phyloP scores from a whole-genome alignment of 2,888 invertebrate genomes.

The Xiphydria camelus region DNA sequence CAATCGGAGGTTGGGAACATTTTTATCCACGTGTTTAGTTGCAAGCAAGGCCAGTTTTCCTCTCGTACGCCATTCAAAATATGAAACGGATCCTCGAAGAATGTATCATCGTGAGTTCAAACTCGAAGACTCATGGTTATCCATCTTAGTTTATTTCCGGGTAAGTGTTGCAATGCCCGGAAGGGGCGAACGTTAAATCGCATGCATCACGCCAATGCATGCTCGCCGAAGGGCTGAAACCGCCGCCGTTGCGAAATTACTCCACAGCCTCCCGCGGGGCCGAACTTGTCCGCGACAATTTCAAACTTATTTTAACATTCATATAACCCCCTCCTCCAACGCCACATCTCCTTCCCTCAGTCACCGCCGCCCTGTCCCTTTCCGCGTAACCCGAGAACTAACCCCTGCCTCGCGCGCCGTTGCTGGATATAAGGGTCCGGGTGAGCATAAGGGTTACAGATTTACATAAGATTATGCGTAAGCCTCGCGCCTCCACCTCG shows the following conservation, averaged over 20 bases:
- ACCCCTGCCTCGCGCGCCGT: constrained; percentile 21
- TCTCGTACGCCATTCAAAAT: no score
- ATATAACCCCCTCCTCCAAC: constrained; percentile 51
- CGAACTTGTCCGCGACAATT: constrained; percentile 58
- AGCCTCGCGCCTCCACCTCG: constrained; percentile 24
- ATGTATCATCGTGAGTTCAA: no score
- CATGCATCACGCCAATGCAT: constrained; percentile 4
- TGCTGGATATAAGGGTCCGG: constrained; percentile 31
- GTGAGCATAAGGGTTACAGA: constrained; percentile 47
- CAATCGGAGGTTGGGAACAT: no score
- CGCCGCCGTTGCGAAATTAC: constrained; percentile 55
- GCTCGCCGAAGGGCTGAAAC: constrained; percentile 52
- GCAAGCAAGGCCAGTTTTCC: no score
- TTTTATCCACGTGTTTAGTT: no score
- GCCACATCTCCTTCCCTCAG: no score
- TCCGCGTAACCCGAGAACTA: constrained; percentile 38
- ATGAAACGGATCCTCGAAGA: no score
- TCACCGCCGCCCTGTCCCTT: constrained; percentile 31
- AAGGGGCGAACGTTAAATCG: not conserved
- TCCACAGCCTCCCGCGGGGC: constrained; percentile 53
- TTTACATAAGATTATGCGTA: constrained; percentile 55
- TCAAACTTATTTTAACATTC: constrained; percentile 59
- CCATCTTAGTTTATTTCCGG: no score
- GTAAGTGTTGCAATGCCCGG: not conserved
- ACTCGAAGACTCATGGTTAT: no score